Conservation (phyloP, 2,888 invertebrate genomes). For the Lycia hirtaria region DNA sequence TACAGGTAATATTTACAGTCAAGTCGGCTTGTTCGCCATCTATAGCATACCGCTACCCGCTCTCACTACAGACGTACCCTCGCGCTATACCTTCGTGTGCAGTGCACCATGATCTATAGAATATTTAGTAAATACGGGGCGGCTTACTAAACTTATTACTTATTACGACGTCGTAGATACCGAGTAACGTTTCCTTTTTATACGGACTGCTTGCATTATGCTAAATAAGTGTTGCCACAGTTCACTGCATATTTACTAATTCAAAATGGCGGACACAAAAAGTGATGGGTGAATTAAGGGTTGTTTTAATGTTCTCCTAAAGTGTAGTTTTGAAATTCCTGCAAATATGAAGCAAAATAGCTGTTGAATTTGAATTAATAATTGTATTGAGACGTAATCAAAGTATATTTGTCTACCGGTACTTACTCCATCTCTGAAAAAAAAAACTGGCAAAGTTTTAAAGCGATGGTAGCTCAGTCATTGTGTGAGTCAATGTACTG, state of each 20-base stretch:
- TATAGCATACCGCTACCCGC: slow-evolving; percentile 30
- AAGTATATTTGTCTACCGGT: too few species aligned
- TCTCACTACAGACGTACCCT: slow-evolving; percentile 42
- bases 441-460: too few species aligned
- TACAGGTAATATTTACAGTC: too few species aligned
- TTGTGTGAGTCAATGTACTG: too few species aligned
- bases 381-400: too few species aligned
- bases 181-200: slow-evolving; percentile 63
- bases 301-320: neutral
- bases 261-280: slow-evolving; percentile 42
- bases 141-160: slow-evolving; percentile 51
- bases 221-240: slow-evolving; percentile 49
- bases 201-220: slow-evolving; percentile 54
- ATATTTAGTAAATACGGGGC: slow-evolving; percentile 66
- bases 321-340: too few species aligned
- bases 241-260: slow-evolving; percentile 36
- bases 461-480: too few species aligned
- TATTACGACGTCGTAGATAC: slow-evolving; percentile 56
- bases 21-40: too few species aligned
- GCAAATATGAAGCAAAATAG: too few species aligned
- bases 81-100: slow-evolving; percentile 27
- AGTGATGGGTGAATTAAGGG: slow-evolving; percentile 14
- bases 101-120: slow-evolving; percentile 63
- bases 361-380: neutral
- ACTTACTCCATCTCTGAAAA: too few species aligned